Evolutionary conservation across 2,797 vertebrate species (phyloP), one percentile per base, ranked within the genome.

Genomic region (Morelia viridis): DNA sequence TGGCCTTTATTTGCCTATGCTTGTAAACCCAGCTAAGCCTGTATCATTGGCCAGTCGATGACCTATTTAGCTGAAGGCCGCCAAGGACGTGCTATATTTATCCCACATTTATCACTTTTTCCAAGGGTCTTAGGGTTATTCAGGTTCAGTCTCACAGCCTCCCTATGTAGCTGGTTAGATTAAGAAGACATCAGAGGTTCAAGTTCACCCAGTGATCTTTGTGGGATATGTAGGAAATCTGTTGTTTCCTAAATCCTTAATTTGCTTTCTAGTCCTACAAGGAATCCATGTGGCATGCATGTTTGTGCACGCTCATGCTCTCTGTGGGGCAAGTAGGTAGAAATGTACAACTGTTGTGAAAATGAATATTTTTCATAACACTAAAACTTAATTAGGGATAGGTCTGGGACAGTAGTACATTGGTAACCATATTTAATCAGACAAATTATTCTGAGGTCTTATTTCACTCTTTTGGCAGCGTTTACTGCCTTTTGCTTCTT

Each of bases 81-180:
- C 91, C 62, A 92, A 35, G 56, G 61, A 87, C 76, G 28, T 53
- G 22, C 65, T 90, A 56, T 87, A 91, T 91, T 88, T 91, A 60
- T 71, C 84, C 71, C 41, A 87, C 62, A 56, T 26, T 92, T 56
- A 60, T 92, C 41, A 61, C 9, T 65, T 83, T 41, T 58, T 85
- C 53, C 46, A 80, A n/a, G 46, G 46, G 35, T 56, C 58, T 80
- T 31, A 11, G 50, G 57, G 89, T 57, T 86, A 71, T 61, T 84
- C 56, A 3, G 58, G 88, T 89, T 90, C 88, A 87, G 56, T 12
- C 84, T 28, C n/a, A 5, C 17, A 60, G 58, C 15, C 28, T 12
- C n/a, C 46, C 8, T 19, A 41, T 86, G 22, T 71, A 41, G 9
- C 19, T 53, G 31, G 41, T 71, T 86, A 31, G 35, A n/a, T n/a